Evolutionary conservation across 1,140 invertebrate species (phyloP).

Genomic region (Leptonema lineaticorne): DNA sequence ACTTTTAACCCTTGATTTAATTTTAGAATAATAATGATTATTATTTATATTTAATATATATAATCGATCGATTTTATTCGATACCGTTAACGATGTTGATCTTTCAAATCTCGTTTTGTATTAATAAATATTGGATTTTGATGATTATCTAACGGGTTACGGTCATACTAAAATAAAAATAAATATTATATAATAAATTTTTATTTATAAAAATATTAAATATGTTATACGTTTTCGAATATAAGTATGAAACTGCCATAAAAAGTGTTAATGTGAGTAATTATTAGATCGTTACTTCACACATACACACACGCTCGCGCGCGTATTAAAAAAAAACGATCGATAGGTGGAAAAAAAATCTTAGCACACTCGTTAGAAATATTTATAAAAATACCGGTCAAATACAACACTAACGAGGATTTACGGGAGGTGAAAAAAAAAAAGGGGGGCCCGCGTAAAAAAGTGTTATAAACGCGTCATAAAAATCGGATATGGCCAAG

Average conservation of each 20-base stretch:
- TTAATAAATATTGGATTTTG: no score
- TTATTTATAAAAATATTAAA: background rate
- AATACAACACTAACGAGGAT: conserved; percentile 24
- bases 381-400: no score
- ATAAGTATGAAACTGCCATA: background rate
- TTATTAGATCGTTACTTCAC: background rate
- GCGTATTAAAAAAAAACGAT: no score
- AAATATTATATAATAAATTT: background rate
- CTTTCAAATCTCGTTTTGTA: background rate
- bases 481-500: conserved; percentile 19
- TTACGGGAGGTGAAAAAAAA: background rate
- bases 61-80: conserved; percentile 3
- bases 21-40: background rate
- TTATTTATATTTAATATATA: background rate
- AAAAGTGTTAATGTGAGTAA: background rate
- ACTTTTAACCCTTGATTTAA: no score
- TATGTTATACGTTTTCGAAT: background rate
- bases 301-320: no score
- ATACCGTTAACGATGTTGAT: background rate
- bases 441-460: conserved; percentile 26
- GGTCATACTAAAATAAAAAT: no score
- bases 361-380: no score
- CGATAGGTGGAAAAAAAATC: no score
- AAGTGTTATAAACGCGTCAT: conserved; percentile 33
- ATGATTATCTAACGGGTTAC: no score